Conservation (phyloP, 2,888 invertebrate species). For the Drosophila antonietae region DNA sequence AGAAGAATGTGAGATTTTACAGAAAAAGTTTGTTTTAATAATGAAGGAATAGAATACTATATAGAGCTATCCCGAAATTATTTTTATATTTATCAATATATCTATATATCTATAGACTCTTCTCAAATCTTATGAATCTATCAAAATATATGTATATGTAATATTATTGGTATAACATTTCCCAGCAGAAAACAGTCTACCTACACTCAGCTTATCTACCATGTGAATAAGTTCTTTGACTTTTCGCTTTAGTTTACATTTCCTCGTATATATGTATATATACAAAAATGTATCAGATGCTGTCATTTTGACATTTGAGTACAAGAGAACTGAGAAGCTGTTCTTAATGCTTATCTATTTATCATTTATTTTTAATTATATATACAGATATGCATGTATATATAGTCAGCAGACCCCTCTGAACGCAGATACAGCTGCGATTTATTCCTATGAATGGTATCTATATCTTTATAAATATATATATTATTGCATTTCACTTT, state of each 20-base stretch:
- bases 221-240: not conserved
- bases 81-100: no score
- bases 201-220: not conserved
- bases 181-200: not conserved
- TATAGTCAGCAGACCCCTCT: slow-evolving; percentile 1
- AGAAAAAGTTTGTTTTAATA: no score
- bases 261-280: not conserved
- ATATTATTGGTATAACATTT: not conserved
- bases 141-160: not conserved
- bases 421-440: slow-evolving; percentile 33
- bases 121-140: not conserved
- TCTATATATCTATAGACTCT: not conserved
- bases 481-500: slow-evolving; percentile 46
- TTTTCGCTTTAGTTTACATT: slow-evolving; percentile 9
- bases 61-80: no score
- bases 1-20: no score
- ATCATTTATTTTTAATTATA: slow-evolving; percentile 21
- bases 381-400: not conserved
- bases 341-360: slow-evolving; percentile 38
- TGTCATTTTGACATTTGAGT: not conserved
- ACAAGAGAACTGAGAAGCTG: slow-evolving; percentile 5
- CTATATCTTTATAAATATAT: slow-evolving; percentile 12
- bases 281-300: not conserved
- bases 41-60: no score
- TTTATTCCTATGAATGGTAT: slow-evolving; percentile 20